phyloP scores from a whole-genome alignment of 1,140 invertebrate genomes.

The Zaprionus capensis region DNA sequence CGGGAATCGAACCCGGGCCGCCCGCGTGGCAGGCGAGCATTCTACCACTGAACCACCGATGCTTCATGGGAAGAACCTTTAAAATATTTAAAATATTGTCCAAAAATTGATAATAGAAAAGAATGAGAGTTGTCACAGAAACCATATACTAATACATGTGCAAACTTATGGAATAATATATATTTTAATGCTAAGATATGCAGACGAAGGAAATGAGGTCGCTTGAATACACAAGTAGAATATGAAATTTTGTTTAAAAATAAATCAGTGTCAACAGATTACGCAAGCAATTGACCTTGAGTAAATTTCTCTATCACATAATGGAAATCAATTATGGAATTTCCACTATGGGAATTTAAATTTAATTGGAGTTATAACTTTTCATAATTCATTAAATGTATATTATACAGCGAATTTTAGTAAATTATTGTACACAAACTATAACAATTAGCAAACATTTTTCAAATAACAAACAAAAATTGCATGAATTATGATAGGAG shows the following conservation, averaged over 20 bases:
- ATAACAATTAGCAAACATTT: constrained; percentile 23
- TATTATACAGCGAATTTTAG: background rate
- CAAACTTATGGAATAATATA: background rate
- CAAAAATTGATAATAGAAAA: background rate
- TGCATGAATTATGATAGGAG: constrained; percentile 40
- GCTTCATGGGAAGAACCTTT: background rate
- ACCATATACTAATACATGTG: background rate
- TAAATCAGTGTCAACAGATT: constrained; percentile 1
- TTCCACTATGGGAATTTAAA: background rate
- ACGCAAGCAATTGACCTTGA: background rate
- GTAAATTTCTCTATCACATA: too few relatives aligned
- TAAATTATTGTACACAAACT: constrained; percentile 16
- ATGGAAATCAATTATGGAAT: background rate
- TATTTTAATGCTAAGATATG: constrained; percentile 12
- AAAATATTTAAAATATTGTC: background rate
- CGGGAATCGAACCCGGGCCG: constrained; percentile 94
- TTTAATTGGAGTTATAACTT: too few relatives aligned
- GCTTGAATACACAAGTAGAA: background rate
- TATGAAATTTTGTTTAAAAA: background rate
- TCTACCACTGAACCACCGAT: constrained; percentile 55
- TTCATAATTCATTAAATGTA: too few relatives aligned
- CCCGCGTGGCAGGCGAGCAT: constrained; percentile 80
- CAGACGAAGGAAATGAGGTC: background rate
- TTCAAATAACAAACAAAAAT: constrained; percentile 26
- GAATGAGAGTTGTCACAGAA: background rate